These are phyloP conservation scores for Matsumurasca onukii DNA, from an alignment of 1,140 invertebrate species.

Conservation along the genomic window DNA sequence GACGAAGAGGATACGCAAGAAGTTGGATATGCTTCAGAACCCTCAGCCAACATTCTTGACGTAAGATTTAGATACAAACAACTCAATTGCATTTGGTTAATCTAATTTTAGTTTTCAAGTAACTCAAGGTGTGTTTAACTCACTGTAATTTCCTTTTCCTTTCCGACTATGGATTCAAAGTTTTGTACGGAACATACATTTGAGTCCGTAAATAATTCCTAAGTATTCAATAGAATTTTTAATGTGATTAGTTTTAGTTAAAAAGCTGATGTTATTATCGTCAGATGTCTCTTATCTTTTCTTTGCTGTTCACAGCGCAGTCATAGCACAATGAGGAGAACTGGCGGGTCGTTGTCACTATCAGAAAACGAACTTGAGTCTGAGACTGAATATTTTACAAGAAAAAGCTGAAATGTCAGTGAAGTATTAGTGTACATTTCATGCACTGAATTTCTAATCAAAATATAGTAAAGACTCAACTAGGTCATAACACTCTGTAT, in stretches of 20 bases:
- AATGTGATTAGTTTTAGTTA: too few relatives aligned
- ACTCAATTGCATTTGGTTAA: not conserved
- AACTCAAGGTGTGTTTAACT: not conserved
- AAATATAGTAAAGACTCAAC: too few relatives aligned
- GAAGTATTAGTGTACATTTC: not conserved
- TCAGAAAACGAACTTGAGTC: slow-evolving; percentile 75
- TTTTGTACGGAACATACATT: too few relatives aligned
- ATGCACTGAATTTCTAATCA: too few relatives aligned
- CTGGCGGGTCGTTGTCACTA: slow-evolving; percentile 54
- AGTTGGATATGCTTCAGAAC: slow-evolving; percentile 84
- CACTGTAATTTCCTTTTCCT: not conserved
- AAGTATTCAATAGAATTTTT: too few relatives aligned
- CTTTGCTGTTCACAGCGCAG: slow-evolving; percentile 1
- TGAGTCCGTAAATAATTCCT: too few relatives aligned
- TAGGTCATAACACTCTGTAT: too few relatives aligned
- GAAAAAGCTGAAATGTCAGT: not conserved
- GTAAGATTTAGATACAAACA: slow-evolving; percentile 46
- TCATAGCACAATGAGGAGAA: slow-evolving; percentile 27
- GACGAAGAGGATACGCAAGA: slow-evolving; percentile 70
- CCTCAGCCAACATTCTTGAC: slow-evolving; percentile 57
- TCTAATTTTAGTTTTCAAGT: not conserved
- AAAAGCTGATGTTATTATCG: too few relatives aligned
- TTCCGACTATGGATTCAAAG: too few relatives aligned
- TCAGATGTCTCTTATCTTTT: too few relatives aligned
- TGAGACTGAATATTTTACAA: slow-evolving; percentile 31